These are phyloP conservation scores for Nibea coibor DNA, from an alignment of 2,113 vertebrate genomes.

Conservation along the genomic window DNA sequence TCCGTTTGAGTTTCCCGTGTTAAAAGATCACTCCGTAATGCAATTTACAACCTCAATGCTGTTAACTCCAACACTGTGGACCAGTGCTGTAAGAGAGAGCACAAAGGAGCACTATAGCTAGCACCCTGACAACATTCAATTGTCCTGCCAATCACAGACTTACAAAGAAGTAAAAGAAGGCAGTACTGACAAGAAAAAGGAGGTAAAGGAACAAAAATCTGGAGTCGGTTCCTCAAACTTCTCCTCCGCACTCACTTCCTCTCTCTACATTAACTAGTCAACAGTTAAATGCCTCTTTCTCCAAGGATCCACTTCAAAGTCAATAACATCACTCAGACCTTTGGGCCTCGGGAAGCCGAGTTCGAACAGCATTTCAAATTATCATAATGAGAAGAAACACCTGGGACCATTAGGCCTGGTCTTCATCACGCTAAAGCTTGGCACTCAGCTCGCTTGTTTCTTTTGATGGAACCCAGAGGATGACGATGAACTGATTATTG, in stretches of 20 bases:
- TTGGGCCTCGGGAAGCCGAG: constrained; percentile 40
- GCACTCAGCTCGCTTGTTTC: constrained; percentile 33
- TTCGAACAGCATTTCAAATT: constrained; percentile 68
- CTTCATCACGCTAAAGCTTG: constrained; percentile 45
- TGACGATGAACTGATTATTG: constrained; percentile 19
- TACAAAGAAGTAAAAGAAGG: constrained; percentile 3
- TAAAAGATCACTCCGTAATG: constrained; percentile 25
- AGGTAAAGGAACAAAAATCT: neutral
- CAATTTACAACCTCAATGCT: constrained; percentile 32
- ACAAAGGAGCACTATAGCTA: constrained; percentile 26
- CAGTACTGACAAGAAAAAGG: neutral
- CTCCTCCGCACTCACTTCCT: neutral
- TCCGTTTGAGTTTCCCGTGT: constrained; percentile 4
- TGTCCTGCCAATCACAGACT: constrained; percentile 33
- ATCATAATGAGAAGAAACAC: constrained; percentile 69
- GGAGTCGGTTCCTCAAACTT: neutral
- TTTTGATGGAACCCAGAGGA: constrained; percentile 44
- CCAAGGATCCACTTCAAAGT: constrained; percentile 69
- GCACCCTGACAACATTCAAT: neutral
- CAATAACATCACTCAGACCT: constrained; percentile 62
- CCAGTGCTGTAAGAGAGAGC: constrained; percentile 50
- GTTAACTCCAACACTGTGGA: neutral
- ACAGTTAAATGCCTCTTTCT: constrained; percentile 52
- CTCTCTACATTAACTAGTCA: constrained; percentile 25
- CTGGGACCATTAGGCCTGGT: constrained; percentile 45